Percentiles rank a stretch among this genome's conserved stretches.
phyloP scores from a whole-genome alignment of 35 echinoderm and acorn worm species.

The Chiridota heheva region DNA sequence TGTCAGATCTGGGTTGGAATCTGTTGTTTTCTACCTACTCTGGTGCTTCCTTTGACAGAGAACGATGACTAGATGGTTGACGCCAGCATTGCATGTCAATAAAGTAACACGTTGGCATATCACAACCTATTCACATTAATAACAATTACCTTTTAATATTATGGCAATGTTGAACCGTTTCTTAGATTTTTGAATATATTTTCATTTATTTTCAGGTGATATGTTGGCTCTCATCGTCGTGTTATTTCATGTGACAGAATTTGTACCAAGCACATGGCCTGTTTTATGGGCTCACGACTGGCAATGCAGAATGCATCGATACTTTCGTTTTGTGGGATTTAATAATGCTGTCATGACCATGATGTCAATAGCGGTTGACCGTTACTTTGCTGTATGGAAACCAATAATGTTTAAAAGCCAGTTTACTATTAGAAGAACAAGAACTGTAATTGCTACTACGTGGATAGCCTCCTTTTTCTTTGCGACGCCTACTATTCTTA shows the following conservation, averaged over 20 bases:
- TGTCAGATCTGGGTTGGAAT: too few relatives aligned
- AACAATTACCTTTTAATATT: too few relatives aligned
- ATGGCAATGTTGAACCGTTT: too few relatives aligned
- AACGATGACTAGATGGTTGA: too few relatives aligned
- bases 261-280: slow-evolving; percentile 75
- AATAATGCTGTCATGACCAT: slow-evolving; percentile 78
- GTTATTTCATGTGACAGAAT: slow-evolving; percentile 86
- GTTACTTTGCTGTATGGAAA: slow-evolving; percentile 76
- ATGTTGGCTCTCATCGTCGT: slow-evolving; percentile 64
- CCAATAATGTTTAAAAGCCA: slow-evolving; percentile 60
- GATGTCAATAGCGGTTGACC: slow-evolving; percentile 83
- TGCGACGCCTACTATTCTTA: slow-evolving; percentile 61
- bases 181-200: too few relatives aligned
- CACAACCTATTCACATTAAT: too few relatives aligned
- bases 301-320: slow-evolving; percentile 74
- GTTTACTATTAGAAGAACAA: slow-evolving; percentile 63
- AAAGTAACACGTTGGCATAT: too few relatives aligned
- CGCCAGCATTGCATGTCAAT: too few relatives aligned
- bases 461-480: slow-evolving; percentile 53
- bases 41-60: too few relatives aligned
- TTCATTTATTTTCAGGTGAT: slow-evolving; percentile 58
- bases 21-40: too few relatives aligned
- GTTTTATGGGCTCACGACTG: slow-evolving; percentile 62
- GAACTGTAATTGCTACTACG: slow-evolving; percentile 42
- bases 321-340: slow-evolving; percentile 74